These are phyloP conservation scores for Neopelma chrysocephalum DNA, from an alignment of 2,797 vertebrate species.

Conservation along the genomic window DNA sequence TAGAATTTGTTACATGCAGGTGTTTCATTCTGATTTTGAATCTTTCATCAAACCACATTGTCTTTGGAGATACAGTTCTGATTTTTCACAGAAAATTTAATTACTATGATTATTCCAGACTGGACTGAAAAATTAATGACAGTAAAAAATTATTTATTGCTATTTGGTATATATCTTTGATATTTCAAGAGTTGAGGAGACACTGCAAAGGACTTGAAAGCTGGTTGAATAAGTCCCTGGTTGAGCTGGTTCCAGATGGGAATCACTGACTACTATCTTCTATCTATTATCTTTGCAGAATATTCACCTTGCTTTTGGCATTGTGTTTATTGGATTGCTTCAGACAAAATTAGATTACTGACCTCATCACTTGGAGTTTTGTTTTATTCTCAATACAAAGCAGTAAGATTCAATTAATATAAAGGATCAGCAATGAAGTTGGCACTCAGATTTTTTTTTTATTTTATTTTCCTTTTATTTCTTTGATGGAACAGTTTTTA, in stretches of 20 bases:
- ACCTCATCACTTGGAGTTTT: slow-evolving; percentile 15
- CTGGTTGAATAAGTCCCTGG: neutral
- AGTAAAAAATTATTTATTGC: neutral
- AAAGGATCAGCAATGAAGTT: neutral
- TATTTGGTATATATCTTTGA: slow-evolving; percentile 20
- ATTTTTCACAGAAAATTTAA: slow-evolving; percentile 52
- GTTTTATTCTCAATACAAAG: slow-evolving; percentile 10
- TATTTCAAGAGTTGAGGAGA: neutral
- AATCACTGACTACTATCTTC: neutral
- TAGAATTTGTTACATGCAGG: slow-evolving; percentile 17
- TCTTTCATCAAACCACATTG: slow-evolving; percentile 36
- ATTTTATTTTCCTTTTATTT: neutral
- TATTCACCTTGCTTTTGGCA: slow-evolving; percentile 34
- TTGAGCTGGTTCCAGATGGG: neutral
- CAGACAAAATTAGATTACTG: slow-evolving; percentile 43
- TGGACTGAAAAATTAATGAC: slow-evolving; percentile 32
- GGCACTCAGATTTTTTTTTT: neutral
- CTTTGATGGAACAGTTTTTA: neutral
- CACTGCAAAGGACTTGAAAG: neutral
- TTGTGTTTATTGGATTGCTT: slow-evolving; percentile 42
- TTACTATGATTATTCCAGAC: slow-evolving; percentile 15
- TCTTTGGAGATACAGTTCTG: slow-evolving; percentile 27
- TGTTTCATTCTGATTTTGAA: slow-evolving; percentile 50
- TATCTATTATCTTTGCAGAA: neutral
- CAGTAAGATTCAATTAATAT: neutral